phyloP scores from a whole-genome alignment of 2,797 vertebrate genomes.

The Gambusia yucatana region DNA sequence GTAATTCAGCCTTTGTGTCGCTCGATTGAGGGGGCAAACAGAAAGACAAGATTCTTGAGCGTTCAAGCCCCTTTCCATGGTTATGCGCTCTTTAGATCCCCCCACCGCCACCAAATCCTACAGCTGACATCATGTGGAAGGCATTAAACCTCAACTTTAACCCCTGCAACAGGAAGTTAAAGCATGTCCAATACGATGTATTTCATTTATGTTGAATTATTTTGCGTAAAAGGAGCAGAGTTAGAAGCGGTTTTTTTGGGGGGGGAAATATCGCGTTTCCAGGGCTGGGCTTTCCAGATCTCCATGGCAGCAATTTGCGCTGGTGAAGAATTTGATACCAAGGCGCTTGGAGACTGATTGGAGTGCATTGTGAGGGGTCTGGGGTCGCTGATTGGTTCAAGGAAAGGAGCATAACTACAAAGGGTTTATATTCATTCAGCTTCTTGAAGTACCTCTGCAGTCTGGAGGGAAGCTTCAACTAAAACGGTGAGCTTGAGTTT shows the following conservation, averaged over 20 bases:
- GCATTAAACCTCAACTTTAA: conserved; percentile 74
- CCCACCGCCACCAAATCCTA: conserved; percentile 81
- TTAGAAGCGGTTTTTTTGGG: background rate
- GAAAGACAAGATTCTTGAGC: conserved; percentile 99
- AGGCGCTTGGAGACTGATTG: conserved; percentile 95
- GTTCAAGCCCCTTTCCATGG: conserved; percentile 99
- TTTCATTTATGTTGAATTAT: background rate
- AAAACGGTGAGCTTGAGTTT: conserved; percentile 54
- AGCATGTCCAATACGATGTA: conserved; percentile 51
- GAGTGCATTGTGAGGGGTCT: conserved; percentile 96
- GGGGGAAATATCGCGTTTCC: conserved; percentile 88
- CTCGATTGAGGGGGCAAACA: conserved; percentile 99
- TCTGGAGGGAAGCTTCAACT: conserved; percentile 73
- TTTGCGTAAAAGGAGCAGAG: conserved; percentile 10
- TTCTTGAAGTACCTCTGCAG: conserved; percentile 90
- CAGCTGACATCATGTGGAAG: conserved; percentile 87
- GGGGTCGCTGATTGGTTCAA: conserved; percentile 98
- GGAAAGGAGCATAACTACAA: conserved; percentile 92
- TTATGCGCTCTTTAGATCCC: conserved; percentile 92
- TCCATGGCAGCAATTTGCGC: conserved; percentile 98
- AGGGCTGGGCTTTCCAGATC: conserved; percentile 90
- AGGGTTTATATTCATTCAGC: conserved; percentile 98
- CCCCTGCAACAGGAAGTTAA: conserved; percentile 72
- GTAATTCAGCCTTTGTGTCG: conserved; percentile 99
- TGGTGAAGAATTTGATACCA: conserved; percentile 97